phyloP scores from a whole-genome alignment of 2,888 invertebrate species.

The Tribolium freemani region DNA sequence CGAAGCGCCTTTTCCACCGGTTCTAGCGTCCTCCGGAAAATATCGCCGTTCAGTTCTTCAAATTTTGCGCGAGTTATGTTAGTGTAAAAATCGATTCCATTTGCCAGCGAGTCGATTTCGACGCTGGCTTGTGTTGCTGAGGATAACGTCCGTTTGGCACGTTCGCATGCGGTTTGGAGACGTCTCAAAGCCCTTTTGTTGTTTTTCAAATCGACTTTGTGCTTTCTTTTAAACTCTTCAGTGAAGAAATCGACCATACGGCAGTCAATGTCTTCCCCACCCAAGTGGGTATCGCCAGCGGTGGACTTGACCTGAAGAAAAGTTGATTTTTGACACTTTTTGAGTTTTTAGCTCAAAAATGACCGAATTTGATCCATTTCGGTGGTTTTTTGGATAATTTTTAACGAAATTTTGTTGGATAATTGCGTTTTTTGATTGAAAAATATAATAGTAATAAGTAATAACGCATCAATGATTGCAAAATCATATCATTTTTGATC shows the following conservation, averaged over 20 bases:
- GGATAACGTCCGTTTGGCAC: slow-evolving; percentile 75
- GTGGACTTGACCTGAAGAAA: slow-evolving; percentile 68
- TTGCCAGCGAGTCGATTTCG: slow-evolving; percentile 74
- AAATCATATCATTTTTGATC: too few relatives aligned
- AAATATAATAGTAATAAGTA: too few relatives aligned
- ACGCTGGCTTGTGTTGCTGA: slow-evolving; percentile 71
- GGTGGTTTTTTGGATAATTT: too few relatives aligned
- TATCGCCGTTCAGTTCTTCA: slow-evolving; percentile 75
- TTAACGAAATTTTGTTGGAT: too few relatives aligned
- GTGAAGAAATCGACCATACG: slow-evolving; percentile 71
- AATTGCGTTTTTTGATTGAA: too few relatives aligned
- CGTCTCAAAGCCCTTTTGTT: slow-evolving; percentile 73
- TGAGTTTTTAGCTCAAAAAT: too few relatives aligned
- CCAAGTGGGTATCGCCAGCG: slow-evolving; percentile 73
- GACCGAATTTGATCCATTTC: too few relatives aligned
- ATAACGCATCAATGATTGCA: too few relatives aligned
- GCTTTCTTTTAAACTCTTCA: slow-evolving; percentile 72
- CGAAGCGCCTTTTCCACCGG: slow-evolving; percentile 77
- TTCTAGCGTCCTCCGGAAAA: slow-evolving; percentile 75
- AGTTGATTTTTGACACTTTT: neutral
- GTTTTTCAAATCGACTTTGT: slow-evolving; percentile 68
- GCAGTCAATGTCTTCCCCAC: slow-evolving; percentile 72
- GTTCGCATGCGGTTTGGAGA: slow-evolving; percentile 75
- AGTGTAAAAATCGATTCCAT: slow-evolving; percentile 75
- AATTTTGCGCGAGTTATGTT: slow-evolving; percentile 75